Conservation (phyloP, 2,113 vertebrate genomes). For the Hemicordylus capensis region DNA sequence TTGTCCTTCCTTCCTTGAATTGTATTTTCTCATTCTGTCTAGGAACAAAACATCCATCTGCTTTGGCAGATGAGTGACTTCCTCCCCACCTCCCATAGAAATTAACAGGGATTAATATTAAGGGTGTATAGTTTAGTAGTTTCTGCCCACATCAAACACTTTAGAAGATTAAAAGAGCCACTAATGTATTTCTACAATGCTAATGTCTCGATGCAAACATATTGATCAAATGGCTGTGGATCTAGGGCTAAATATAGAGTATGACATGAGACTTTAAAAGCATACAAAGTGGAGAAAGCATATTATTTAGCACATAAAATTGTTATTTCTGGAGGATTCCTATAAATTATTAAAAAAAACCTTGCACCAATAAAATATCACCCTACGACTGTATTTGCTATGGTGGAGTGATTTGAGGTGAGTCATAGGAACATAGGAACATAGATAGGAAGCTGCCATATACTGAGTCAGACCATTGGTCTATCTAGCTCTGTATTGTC, state of each 20-base stretch:
- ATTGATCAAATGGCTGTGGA: background rate
- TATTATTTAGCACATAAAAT: background rate
- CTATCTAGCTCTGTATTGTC: too few relatives aligned
- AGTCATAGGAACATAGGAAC: too few relatives aligned
- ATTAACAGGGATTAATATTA: slow-evolving; percentile 11
- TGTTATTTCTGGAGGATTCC: background rate
- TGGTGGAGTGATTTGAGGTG: too few relatives aligned
- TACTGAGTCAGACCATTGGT: too few relatives aligned
- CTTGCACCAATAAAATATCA: background rate
- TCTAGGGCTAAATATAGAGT: background rate
- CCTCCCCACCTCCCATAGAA: background rate
- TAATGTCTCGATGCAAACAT: background rate
- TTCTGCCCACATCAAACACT: background rate
- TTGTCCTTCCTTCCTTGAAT: background rate
- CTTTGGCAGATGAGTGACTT: background rate
- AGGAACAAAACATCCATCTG: background rate
- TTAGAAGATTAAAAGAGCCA: background rate
- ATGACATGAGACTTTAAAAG: background rate
- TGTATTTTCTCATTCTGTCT: slow-evolving; percentile 13
- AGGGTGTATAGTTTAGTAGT: background rate
- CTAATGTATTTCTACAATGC: background rate
- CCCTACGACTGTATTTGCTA: too few relatives aligned
- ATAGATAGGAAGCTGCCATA: too few relatives aligned
- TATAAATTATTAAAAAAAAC: background rate
- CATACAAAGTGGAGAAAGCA: background rate